phyloP scores from a whole-genome alignment of 2,113 vertebrate genomes.

The Rhadina sibilatrix region DNA sequence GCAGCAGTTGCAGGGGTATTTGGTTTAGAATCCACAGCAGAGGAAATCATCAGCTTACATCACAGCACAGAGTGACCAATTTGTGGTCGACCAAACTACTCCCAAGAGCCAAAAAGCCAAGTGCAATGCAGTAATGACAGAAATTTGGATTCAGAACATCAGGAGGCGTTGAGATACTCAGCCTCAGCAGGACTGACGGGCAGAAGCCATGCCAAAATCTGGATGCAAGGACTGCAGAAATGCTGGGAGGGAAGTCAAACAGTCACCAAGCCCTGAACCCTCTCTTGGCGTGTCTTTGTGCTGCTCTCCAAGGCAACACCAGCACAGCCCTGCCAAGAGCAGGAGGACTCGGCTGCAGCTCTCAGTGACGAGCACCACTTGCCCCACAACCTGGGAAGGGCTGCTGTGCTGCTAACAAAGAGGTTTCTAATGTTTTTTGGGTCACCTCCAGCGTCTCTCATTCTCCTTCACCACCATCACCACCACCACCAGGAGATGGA shows the following conservation, averaged over 20 bases:
- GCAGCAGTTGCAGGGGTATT: neutral
- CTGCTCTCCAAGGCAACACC: conserved; percentile 15
- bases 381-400: neutral
- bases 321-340: neutral
- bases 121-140: neutral
- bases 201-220: neutral
- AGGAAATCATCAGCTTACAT: conserved; percentile 12
- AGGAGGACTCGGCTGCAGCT: neutral
- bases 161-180: neutral
- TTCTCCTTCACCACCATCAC: neutral
- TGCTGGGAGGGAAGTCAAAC: neutral
- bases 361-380: neutral
- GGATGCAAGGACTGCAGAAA: neutral
- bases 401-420: conserved; percentile 42
- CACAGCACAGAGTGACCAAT: conserved; percentile 14
- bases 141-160: neutral
- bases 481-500: conserved; percentile 10
- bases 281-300: neutral
- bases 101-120: neutral
- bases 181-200: neutral
- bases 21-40: neutral
- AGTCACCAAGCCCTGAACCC: neutral
- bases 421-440: conserved; percentile 12
- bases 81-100: conserved; percentile 35
- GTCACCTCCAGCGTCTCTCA: conserved; percentile 30